Evolutionary conservation across 1,140 invertebrate genomes (phyloP), one percentile per base, ranked within the genome.

Genomic region (Harlomillsia oculata): DNA sequence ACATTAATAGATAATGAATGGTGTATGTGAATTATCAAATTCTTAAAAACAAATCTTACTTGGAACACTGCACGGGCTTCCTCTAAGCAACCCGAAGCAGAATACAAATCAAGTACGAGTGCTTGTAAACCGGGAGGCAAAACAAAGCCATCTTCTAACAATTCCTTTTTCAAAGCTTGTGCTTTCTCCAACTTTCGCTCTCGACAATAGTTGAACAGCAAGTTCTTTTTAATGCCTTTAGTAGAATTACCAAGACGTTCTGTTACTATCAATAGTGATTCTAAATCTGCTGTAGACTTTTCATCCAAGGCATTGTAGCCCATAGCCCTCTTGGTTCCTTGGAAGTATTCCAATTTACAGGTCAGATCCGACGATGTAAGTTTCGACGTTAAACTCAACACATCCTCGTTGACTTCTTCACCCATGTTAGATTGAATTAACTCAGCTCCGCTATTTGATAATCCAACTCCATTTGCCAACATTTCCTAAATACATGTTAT

Each of bases 181-280:
- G 79, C 71, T 69, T 83, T 82, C 39, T 80, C 77, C 0, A 82
- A 63, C 66, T 85, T 77, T 55, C 80, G 80, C 6, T 77, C 74
- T 16, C 77, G 73, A 62, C 80, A 78, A 66, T 82, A 83, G 18
- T 77, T 67, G 21, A 67, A 67, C 0, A 86, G 63, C 11, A 85
- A 67, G 55, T 81, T 78, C 25, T 78, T 75, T 67, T 81, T 80
- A 18, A 82, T 63, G 6, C 72, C 72, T 32, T 72, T 72, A 3
- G 71, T 70, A 44, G 76, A 1, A 70, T 68, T 64, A 75, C 74
- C 11, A 75, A 63, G 64, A 73, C 76, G 25, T 68, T 66, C 30
- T 79, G 64, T 20, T 70, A 71, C 67, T 82, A 77, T 20, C 82
- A 65, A 37, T 6, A 60, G 52, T 80, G 69, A 4, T 62, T 65